Evolutionary conservation across 2,888 invertebrate genomes (phyloP).

Genomic region (Drosophila peninsularis): DNA sequence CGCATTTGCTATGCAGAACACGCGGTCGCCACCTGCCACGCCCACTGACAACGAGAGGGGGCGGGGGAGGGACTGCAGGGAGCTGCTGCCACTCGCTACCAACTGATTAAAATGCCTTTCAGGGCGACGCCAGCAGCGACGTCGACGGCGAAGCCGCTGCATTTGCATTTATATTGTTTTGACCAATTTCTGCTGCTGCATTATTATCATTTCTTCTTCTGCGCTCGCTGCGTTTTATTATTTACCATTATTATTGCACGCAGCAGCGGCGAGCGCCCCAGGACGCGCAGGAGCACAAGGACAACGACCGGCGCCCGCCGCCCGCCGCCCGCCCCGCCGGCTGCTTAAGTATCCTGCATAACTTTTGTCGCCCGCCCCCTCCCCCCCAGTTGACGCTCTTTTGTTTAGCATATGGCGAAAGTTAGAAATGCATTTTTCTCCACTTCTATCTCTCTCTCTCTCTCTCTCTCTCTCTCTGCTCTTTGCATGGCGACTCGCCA

Average conservation of each 20-base stretch:
- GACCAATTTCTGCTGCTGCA: slow-evolving; percentile 67
- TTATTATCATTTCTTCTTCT: slow-evolving; percentile 72
- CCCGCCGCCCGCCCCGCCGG: neutral
- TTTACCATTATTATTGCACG: slow-evolving; percentile 60
- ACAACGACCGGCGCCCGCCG: neutral
- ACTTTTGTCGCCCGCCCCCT: slow-evolving; percentile 20
- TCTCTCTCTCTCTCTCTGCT: neutral
- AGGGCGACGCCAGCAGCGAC: slow-evolving; percentile 37
- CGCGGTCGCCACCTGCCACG: slow-evolving; percentile 52
- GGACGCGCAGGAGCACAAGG: neutral
- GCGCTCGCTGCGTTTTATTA: slow-evolving; percentile 46
- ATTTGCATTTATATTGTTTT: slow-evolving; percentile 78
- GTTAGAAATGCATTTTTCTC: slow-evolving; percentile 45
- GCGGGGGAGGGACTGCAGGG: neutral
- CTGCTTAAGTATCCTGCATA: slow-evolving; percentile 30
- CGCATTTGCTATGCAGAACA: slow-evolving; percentile 66
- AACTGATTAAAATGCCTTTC: slow-evolving; percentile 77
- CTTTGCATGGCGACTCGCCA: slow-evolving; percentile 5
- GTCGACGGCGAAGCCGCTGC: slow-evolving; percentile 40
- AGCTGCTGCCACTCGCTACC: slow-evolving; percentile 26
- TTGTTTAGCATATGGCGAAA: slow-evolving; percentile 51
- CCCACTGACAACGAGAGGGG: slow-evolving; percentile 7
- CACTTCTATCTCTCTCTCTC: neutral
- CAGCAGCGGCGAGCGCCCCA: slow-evolving; percentile 25
- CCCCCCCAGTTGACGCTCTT: neutral